Percentiles rank a stretch among this genome's conserved stretches.
Evolutionary conservation across 64 coral and sea anemone genomes (phyloP).

Genomic region (Montipora capricornis): DNA sequence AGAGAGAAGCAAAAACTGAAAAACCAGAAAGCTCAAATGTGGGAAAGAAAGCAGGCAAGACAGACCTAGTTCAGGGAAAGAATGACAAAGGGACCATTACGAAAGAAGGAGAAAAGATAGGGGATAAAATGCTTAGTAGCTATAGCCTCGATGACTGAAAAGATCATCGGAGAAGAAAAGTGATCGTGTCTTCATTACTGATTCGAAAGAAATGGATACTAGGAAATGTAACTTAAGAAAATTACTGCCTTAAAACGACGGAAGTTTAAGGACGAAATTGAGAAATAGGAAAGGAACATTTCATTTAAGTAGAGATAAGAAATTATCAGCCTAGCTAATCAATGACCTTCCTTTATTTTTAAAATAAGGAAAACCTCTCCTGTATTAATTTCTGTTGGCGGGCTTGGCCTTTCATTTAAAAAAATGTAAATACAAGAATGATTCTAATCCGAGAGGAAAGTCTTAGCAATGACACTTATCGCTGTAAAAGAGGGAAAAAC

Average conservation of each 20-base stretch:
- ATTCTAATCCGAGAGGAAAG: background rate
- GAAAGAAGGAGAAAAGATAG: background rate
- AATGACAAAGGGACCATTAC: background rate
- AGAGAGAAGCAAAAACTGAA: conserved; percentile 35
- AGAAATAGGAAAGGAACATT: conserved; percentile 36
- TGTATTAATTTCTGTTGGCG: background rate
- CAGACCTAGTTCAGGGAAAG: background rate
- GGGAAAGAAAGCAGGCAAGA: conserved; percentile 22
- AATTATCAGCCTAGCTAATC: conserved; percentile 32
- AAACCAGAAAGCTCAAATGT: conserved; percentile 61
- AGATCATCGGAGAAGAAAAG: background rate
- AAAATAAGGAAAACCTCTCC: background rate
- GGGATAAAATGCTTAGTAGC: background rate
- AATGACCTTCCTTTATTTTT: background rate
- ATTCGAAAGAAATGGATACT: conserved; percentile 33
- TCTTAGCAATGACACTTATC: background rate
- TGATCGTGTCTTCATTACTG: background rate
- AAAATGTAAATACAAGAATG: conserved; percentile 30
- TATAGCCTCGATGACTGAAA: background rate
- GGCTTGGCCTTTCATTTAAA: conserved; percentile 40
- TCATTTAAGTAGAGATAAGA: conserved; percentile 32
- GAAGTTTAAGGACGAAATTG: conserved; percentile 5
- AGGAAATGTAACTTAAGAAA: conserved; percentile 6
- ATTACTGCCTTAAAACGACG: background rate
- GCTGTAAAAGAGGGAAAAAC: background rate